Conservation (phyloP, 2,113 vertebrate genomes). For the Sorex fumeus region DNA sequence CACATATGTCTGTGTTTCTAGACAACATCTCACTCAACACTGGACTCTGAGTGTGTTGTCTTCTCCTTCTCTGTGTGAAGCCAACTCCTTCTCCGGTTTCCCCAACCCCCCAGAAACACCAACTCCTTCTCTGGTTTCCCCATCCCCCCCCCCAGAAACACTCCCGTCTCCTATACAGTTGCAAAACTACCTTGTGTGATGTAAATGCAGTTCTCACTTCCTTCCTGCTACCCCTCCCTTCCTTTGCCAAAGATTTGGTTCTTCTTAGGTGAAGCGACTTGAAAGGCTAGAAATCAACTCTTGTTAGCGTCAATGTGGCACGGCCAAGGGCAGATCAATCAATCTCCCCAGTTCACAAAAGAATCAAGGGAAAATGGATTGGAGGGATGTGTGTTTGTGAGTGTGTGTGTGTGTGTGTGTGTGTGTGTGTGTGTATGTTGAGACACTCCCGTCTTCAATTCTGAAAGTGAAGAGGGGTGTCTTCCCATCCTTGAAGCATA, state of each 20-base stretch:
- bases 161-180: slow-evolving; percentile 62
- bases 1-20: not conserved
- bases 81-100: not conserved
- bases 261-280: not conserved
- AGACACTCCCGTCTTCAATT: not conserved
- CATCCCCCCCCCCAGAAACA: slow-evolving; percentile 13
- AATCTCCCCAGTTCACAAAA: not conserved
- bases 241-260: slow-evolving; percentile 37
- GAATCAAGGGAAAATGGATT: not conserved
- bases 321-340: not conserved
- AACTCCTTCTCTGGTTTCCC: not conserved
- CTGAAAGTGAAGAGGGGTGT: slow-evolving; percentile 18
- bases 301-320: not conserved
- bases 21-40: not conserved
- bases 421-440: not conserved
- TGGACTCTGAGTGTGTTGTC: not conserved
- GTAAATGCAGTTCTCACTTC: slow-evolving; percentile 72
- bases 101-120: too few species aligned
- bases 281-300: not conserved
- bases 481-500: not conserved
- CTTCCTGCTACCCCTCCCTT: slow-evolving; percentile 72
- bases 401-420: too few species aligned
- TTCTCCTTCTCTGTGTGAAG: not conserved
- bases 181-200: slow-evolving; percentile 74
- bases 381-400: too few species aligned